Evolutionary conservation across 2,888 invertebrate genomes (phyloP).

Genomic region (Ornithoptera priamus): DNA sequence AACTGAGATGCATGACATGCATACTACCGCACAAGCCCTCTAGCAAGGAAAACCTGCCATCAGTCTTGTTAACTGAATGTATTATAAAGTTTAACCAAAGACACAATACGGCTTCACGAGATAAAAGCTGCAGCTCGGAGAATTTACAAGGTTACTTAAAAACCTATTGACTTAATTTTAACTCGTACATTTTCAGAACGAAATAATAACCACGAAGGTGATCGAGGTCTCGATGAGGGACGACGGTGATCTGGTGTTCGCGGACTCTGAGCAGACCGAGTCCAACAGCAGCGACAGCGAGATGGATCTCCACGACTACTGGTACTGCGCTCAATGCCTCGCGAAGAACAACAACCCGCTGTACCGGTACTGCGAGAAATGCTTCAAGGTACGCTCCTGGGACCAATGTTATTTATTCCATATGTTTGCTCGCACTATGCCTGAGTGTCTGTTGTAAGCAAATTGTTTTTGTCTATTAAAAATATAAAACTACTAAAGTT

Average conservation of each 20-base stretch:
- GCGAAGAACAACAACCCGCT: constrained; percentile 82
- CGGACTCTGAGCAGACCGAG: constrained; percentile 68
- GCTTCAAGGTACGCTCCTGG: constrained; percentile 80
- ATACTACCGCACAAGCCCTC: too few relatives aligned
- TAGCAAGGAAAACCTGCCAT: too few relatives aligned
- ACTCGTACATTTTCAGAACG: constrained; percentile 53
- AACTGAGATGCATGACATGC: too few relatives aligned
- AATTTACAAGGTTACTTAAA: background rate
- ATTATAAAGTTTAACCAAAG: too few relatives aligned
- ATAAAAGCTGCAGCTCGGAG: background rate
- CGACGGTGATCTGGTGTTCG: constrained; percentile 64
- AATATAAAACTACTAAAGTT: too few relatives aligned
- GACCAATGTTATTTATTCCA: background rate
- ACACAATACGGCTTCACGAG: too few relatives aligned
- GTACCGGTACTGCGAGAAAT: constrained; percentile 85
- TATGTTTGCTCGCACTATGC: background rate
- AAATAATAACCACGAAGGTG: constrained; percentile 66
- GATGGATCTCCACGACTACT: constrained; percentile 80
- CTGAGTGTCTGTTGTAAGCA: too few relatives aligned
- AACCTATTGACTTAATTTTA: background rate
- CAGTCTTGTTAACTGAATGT: too few relatives aligned
- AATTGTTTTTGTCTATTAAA: too few relatives aligned
- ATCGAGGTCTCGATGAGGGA: constrained; percentile 60
- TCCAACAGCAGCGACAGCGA: constrained; percentile 69
- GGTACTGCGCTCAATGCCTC: constrained; percentile 83